Base-by-base conservation (phyloP, 2,113 vertebrate genomes). In the Plecotus auritus region DNA sequence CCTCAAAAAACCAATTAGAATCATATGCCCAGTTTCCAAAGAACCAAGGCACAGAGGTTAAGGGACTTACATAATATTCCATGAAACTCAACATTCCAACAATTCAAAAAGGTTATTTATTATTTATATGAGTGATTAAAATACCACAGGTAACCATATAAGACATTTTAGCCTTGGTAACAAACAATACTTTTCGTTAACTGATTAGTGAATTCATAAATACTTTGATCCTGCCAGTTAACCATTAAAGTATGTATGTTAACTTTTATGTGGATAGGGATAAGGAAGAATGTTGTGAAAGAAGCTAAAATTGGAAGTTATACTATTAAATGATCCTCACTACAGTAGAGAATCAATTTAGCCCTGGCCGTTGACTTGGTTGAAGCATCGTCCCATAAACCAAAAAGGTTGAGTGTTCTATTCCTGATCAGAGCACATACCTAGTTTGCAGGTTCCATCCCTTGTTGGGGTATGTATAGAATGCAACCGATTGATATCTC, bases 251-350 rank as follows among this genome's bases (percentile, higher is more conserved):
- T 81, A 73, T 64, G 6, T 67, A 95, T 56, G 18, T 61, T 94
- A 74, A 95, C 45, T 86, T 83, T 93, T 45, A 91, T 35, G 1
- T 73, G 49, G 30, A 69, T 22, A 87, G 28, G 17, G 20, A 61
- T 78, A 83, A 91, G 49, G 6, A 96, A 89, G 16, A 92, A 70
- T 13, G 45, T 64, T 37, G 69, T 73, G 32, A 92, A 92, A 30
- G 32, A 93, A 91, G 72, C 45, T 96, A 96, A 92, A 96, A 89
- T 88, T 69, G 88, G 59, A 94, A 90, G 23, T 17, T 89, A 35
- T 91, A 59, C 16, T 80, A 74, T 87, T 89, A 94, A 88, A 86
- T 76, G 9, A 77, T 93, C 8, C 54, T 90, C 14, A 37, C 59
- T 42, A 83, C 20, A 94, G 45, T 80, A 85, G 80, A 87, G 35